Conservation (phyloP, 2,113 vertebrate genomes). For the Campylorhamphus procurvoides region DNA sequence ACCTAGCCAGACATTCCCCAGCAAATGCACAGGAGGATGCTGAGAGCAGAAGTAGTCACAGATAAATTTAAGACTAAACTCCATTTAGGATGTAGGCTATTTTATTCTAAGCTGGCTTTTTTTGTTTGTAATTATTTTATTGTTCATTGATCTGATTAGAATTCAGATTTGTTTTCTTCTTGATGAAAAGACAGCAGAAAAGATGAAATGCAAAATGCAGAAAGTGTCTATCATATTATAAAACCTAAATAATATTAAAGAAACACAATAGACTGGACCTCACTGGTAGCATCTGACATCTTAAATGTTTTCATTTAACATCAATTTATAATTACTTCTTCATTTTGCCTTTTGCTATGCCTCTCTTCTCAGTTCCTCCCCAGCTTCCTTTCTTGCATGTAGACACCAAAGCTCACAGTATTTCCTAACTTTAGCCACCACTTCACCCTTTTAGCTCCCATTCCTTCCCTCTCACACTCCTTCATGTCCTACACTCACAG, state of each 20-base stretch:
- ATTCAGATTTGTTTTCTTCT: neutral
- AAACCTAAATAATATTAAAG: neutral
- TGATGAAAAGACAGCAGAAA: neutral
- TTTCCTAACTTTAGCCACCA: neutral
- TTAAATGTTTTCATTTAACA: neutral
- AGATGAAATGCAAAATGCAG: neutral
- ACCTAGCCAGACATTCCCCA: constrained; percentile 39
- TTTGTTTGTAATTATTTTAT: neutral
- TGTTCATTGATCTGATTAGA: neutral
- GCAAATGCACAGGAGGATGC: neutral
- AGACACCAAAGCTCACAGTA: neutral
- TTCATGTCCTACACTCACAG: neutral
- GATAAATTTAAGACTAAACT: neutral
- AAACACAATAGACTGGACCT: neutral
- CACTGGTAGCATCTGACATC: neutral
- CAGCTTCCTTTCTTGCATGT: neutral
- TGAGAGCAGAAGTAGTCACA: neutral
- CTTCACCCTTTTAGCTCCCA: neutral
- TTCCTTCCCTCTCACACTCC: neutral
- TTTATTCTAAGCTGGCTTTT: neutral
- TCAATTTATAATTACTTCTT: neutral
- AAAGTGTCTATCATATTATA: neutral
- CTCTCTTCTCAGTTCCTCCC: neutral
- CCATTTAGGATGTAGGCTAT: neutral
- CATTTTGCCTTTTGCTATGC: neutral